Evolutionary conservation across 2,797 vertebrate species (phyloP).

Genomic region (Aselliscus stoliczkanus): DNA sequence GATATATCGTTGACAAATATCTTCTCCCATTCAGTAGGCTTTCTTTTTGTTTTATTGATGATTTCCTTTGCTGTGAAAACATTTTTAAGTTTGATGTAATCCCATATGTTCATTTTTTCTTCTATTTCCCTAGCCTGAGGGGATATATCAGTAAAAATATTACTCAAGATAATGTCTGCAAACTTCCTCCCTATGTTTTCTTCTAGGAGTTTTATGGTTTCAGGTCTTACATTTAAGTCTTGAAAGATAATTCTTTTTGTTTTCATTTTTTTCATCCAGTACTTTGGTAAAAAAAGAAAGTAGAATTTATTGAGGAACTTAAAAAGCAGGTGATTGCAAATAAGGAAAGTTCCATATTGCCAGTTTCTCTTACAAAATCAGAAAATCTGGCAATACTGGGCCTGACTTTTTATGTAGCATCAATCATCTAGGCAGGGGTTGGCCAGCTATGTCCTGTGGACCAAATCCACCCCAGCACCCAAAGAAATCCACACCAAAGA

Average conservation of each 20-base stretch:
- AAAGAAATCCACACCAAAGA: neutral
- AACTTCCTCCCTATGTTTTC: too few species aligned
- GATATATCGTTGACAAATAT: too few species aligned
- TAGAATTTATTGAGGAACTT: neutral
- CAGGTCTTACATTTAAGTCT: too few species aligned
- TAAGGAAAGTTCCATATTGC: neutral
- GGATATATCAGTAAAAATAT: too few species aligned
- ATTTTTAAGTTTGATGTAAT: too few species aligned
- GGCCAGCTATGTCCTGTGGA: neutral
- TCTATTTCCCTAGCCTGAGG: too few species aligned
- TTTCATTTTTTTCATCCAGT: neutral
- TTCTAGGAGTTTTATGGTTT: too few species aligned
- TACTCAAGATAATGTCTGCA: too few species aligned
- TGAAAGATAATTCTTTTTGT: neutral
- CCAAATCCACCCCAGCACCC: neutral
- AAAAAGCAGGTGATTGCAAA: neutral
- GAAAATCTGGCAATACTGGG: neutral
- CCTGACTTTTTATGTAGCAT: neutral
- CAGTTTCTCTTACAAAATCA: conserved; percentile 9
- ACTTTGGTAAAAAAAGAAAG: neutral
- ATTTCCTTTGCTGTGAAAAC: too few species aligned
- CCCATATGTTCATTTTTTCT: too few species aligned
- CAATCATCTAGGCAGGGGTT: neutral
- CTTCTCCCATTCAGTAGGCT: too few species aligned
- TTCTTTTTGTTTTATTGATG: too few species aligned